Conservation (phyloP, 53 echinoderm and acorn worm species). For the Paelopatides confundens region DNA sequence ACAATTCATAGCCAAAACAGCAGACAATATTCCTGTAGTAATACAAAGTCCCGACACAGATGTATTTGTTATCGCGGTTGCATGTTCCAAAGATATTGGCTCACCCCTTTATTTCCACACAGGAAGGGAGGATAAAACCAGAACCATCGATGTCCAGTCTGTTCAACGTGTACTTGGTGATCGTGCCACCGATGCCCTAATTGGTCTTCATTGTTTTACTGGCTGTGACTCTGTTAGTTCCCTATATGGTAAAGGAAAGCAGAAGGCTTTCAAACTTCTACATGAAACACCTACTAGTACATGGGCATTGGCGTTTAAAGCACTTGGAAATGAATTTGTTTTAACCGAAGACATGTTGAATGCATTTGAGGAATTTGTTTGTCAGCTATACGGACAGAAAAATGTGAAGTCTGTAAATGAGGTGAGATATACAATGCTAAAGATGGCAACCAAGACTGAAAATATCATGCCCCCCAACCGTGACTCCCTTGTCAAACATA, state of each 20-base stretch:
- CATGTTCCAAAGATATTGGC: constrained; percentile 17
- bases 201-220: constrained; percentile 42
- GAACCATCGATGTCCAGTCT: constrained; percentile 37
- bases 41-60: constrained; percentile 72
- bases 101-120: constrained; percentile 54
- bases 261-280: background rate
- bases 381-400: constrained; percentile 2
- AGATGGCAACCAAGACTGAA: background rate
- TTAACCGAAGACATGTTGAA: background rate
- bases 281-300: background rate
- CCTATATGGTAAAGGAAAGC: constrained; percentile 62
- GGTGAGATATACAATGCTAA: constrained; percentile 30
- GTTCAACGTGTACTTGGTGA: background rate
- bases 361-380: constrained; percentile 35
- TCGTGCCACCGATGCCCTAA: background rate
- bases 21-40: background rate
- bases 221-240: constrained; percentile 56
- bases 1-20: background rate
- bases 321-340: background rate
- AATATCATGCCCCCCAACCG: constrained; percentile 42
- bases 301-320: background rate
- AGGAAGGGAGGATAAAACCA: constrained; percentile 52
- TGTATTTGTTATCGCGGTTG: constrained; percentile 67
- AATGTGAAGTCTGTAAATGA: background rate
- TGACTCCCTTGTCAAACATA: constrained; percentile 52